Base-by-base conservation (phyloP, 2,888 invertebrate species). In the Nysson spinosus region DNA sequence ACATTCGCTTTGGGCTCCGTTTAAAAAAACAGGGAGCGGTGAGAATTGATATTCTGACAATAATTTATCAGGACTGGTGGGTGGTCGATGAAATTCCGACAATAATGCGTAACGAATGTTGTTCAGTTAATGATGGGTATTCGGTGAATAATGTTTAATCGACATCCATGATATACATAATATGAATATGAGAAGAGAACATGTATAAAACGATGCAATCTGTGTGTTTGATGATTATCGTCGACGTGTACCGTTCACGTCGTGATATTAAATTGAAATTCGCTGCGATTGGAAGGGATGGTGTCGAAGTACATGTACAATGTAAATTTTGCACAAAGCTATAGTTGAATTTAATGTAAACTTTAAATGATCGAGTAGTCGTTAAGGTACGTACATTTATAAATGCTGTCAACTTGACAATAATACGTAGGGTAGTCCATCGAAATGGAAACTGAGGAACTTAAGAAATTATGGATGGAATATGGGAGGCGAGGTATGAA, bases 341-440 rank as follows among this genome's bases (percentile, higher is more conserved):
- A 81, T 78, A 77, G 77, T 81, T 78, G 79, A 75, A 77, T 77
- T 81, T 73, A 71, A 78, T 14, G 32, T 58, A 77, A 79, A 80
- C 63, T 67, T 75, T 77, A 75, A 75, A 43, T 12, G 20, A 75
- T 68, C 54, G 56, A 50, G 60, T 69, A 72, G 64, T 43, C 50
- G n/a, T 43, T 72, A 73, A 51, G 57, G 24, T 52, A 24, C 24
- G 9, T 72, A 79, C 71, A 72, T 78, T 76, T 74, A 77, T 82
- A 79, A 81, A 84, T 86, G 86, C 87, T 86, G 87, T 87, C 82
- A 79, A 81, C 75, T 85, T 81, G 86, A 87, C 87, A 87, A 86
- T 87, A 87, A 87, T 74, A 77, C 65, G 76, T 82, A 82, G 74
- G 60, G 62, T 82, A 83, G 77, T 65, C 61, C 75, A 69, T 49